Conservation (phyloP, 2,888 invertebrate species). For the Cylindroiulus punctatus region DNA sequence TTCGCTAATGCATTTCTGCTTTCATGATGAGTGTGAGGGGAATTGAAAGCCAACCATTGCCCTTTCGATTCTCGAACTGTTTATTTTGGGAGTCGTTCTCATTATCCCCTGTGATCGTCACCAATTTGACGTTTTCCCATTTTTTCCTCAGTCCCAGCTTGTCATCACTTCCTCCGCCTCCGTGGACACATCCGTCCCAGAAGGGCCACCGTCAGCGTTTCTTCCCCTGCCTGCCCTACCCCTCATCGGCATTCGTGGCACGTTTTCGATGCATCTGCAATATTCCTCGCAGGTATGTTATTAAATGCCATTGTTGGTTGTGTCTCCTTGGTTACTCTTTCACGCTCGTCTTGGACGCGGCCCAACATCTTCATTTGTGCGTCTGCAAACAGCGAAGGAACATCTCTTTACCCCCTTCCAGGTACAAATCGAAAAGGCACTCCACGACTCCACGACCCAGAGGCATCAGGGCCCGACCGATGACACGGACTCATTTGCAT, state of each 20-base stretch:
- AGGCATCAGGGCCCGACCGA: neutral
- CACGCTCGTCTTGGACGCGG: neutral
- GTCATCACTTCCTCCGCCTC: slow-evolving; percentile 8
- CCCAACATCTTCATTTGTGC: neutral
- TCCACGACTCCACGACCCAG: neutral
- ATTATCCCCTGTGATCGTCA: neutral
- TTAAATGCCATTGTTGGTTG: slow-evolving; percentile 27
- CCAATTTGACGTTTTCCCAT: neutral
- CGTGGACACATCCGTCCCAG: neutral
- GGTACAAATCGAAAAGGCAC: neutral
- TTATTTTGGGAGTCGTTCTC: neutral
- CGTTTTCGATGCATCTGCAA: slow-evolving; percentile 34
- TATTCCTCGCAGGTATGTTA: slow-evolving; percentile 38
- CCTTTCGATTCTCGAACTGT: neutral
- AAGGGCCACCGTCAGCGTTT: neutral
- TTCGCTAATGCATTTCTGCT: too few species aligned
- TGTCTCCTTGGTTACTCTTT: slow-evolving; percentile 31
- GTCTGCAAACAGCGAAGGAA: neutral
- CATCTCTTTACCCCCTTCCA: neutral
- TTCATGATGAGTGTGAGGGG: too few species aligned
- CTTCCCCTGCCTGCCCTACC: neutral
- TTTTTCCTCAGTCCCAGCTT: neutral
- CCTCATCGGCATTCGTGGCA: slow-evolving; percentile 15
- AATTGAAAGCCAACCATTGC: neutral
- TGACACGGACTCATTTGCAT: slow-evolving; percentile 12